These are phyloP conservation scores for Willisornis vidua DNA, from an alignment of 2,113 vertebrate species.

Conservation along the genomic window DNA sequence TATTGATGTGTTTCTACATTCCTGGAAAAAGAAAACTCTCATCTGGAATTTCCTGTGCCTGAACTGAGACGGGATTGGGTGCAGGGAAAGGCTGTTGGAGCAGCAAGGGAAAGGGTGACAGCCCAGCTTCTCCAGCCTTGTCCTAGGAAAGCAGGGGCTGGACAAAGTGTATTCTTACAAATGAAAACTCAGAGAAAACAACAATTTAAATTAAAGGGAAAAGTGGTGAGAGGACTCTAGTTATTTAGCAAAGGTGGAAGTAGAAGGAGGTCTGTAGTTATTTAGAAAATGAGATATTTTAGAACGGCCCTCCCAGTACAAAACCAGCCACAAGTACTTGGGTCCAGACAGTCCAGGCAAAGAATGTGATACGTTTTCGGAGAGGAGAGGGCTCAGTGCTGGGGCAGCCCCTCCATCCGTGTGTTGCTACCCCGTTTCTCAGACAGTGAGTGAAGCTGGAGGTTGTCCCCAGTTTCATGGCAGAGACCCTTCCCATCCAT, in stretches of 20 bases:
- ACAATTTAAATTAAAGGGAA: not conserved
- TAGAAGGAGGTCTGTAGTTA: not conserved
- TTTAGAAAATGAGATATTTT: not conserved
- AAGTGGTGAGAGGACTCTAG: not conserved
- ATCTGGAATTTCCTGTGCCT: not conserved
- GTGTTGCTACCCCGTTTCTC: not conserved
- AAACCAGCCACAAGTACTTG: not conserved
- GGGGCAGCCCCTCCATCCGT: not conserved
- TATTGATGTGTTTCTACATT: not conserved
- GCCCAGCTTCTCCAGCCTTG: not conserved
- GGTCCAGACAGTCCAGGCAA: not conserved
- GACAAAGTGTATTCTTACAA: not conserved
- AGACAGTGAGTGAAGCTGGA: not conserved
- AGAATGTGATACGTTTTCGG: rapidly evolving
- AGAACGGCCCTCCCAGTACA: not conserved
- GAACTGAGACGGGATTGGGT: not conserved
- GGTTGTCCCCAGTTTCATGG: not conserved
- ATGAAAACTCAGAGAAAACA: not conserved
- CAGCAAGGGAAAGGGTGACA: not conserved
- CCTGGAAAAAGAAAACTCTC: not conserved
- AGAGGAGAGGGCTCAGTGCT: not conserved
- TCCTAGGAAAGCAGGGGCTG: not conserved
- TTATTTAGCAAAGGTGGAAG: not conserved
- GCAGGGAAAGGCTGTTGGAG: not conserved
- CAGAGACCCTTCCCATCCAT: not conserved